These are phyloP conservation scores for Recurvirostra avosetta DNA, from an alignment of 2,113 vertebrate species.

Conservation along the genomic window DNA sequence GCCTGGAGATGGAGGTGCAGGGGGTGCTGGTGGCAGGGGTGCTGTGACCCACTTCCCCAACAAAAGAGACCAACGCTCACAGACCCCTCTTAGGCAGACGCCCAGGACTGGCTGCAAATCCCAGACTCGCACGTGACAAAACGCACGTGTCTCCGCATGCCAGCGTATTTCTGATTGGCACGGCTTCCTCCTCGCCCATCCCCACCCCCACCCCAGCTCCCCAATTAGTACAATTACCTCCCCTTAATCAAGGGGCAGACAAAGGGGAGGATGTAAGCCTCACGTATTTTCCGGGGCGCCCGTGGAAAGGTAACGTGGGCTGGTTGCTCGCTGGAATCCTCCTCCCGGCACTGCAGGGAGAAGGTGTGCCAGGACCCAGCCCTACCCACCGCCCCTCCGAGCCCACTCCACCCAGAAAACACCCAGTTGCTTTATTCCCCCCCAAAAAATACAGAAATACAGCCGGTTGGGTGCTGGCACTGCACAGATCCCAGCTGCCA, in stretches of 20 bases:
- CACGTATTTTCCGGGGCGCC: not conserved
- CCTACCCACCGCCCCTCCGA: rapidly evolving
- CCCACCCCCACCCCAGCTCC: not conserved
- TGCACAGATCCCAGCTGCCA: not conserved
- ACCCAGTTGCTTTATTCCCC: not conserved
- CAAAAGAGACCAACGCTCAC: not conserved
- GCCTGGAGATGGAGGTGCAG: not conserved
- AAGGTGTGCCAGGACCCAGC: not conserved
- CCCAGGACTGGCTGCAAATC: not conserved
- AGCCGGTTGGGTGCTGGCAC: not conserved
- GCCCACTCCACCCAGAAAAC: not conserved
- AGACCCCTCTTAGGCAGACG: not conserved
- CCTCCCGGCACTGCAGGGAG: not conserved
- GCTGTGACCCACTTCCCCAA: conserved; percentile 20
- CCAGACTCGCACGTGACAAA: not conserved
- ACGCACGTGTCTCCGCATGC: not conserved
- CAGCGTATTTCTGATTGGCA: not conserved
- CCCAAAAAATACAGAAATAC: not conserved
- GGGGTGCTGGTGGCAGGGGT: not conserved
- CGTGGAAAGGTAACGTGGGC: rapidly evolving
- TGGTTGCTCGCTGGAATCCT: not conserved
- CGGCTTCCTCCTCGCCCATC: not conserved
- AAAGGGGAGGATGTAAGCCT: not conserved
- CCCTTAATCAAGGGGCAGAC: conserved; percentile 23
- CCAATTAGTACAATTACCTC: not conserved